Conservation (phyloP, 2,797 vertebrate species). For the Falco cherrug region DNA sequence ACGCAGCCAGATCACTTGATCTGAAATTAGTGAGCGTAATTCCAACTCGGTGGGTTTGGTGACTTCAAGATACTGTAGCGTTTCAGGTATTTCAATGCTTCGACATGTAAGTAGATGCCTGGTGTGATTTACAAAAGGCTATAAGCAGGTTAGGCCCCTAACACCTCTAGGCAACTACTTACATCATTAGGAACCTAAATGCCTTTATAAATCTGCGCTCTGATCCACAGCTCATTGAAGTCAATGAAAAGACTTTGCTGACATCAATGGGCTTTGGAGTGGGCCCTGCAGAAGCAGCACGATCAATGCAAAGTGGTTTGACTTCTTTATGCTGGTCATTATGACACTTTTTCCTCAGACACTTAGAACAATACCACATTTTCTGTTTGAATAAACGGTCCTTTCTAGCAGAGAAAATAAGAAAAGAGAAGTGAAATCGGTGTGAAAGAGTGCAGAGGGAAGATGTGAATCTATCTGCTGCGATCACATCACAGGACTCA, state of each 20-base stretch:
- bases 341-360: neutral
- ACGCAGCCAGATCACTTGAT: neutral
- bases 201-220: constrained; percentile 25
- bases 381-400: neutral
- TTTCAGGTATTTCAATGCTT: neutral
- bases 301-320: constrained; percentile 20
- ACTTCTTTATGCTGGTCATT: neutral
- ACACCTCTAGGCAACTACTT: constrained; percentile 46
- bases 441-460: neutral
- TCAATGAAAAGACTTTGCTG: constrained; percentile 43
- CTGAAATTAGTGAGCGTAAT: neutral
- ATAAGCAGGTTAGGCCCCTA: constrained; percentile 8
- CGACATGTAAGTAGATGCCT: neutral
- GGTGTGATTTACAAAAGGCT: constrained; percentile 33
- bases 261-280: constrained; percentile 52
- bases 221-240: constrained; percentile 50
- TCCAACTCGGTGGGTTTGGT: neutral
- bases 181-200: constrained; percentile 37
- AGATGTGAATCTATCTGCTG: neutral
- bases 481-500: neutral
- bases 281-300: neutral
- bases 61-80: neutral
- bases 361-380: neutral
- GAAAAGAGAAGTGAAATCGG: neutral
- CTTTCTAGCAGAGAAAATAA: neutral